A percentile compares a stretch with the other conserved stretches of the same genome.
These are phyloP conservation scores for Cydia pomonella DNA, from an alignment of 1,140 invertebrate genomes.

Conservation along the genomic window DNA sequence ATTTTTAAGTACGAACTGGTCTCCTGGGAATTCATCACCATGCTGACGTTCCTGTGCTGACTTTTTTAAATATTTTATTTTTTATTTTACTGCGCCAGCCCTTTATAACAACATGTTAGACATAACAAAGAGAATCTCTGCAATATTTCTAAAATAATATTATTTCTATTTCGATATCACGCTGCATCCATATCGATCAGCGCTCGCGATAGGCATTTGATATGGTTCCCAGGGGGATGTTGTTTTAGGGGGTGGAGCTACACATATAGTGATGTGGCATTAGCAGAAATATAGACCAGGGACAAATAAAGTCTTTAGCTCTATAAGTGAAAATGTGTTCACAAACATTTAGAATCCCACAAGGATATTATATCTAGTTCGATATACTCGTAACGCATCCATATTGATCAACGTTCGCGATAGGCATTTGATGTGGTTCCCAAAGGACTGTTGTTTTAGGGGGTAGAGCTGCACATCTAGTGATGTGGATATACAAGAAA, in stretches of 20 bases:
- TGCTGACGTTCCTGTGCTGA: too few relatives aligned
- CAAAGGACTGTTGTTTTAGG: neutral
- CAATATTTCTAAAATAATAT: constrained; percentile 2
- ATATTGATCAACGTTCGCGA: neutral
- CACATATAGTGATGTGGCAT: neutral
- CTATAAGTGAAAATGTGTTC: neutral
- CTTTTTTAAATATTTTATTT: too few relatives aligned
- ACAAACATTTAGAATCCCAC: neutral
- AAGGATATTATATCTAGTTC: neutral
- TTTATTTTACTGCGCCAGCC: too few relatives aligned
- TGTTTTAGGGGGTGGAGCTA: constrained; percentile 1
- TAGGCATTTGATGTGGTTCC: neutral
- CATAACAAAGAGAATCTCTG: too few relatives aligned
- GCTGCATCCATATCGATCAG: neutral
- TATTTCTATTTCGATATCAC: neutral
- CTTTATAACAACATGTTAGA: too few relatives aligned
- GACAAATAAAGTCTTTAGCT: neutral
- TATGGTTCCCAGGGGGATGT: constrained; percentile 3
- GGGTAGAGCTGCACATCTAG: neutral
- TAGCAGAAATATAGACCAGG: neutral
- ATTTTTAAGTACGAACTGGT: too few relatives aligned
- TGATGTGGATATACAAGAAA: neutral
- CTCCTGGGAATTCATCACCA: too few relatives aligned
- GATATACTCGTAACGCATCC: neutral
- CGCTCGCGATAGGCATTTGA: neutral